Percentiles rank a stretch among this genome's conserved stretches.
Conservation (phyloP, 1,140 invertebrate genomes). For the Lamellibrachia luymesi region DNA sequence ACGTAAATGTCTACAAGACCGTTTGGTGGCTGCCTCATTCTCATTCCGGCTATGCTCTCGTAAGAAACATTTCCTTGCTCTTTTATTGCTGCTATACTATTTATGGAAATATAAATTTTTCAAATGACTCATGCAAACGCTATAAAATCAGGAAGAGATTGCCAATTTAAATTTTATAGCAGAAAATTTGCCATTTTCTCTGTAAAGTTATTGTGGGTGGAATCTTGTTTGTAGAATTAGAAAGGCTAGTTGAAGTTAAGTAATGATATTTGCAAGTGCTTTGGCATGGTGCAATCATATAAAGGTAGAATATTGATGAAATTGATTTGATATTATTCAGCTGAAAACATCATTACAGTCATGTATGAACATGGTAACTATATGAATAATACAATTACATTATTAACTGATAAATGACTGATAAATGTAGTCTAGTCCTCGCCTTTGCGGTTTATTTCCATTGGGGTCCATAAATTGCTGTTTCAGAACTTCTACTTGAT, state of each 20-base stretch:
- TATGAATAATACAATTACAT: background rate
- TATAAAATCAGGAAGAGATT: background rate
- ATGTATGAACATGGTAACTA: background rate
- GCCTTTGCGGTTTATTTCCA: background rate
- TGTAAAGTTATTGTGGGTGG: background rate
- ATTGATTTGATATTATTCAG: too few species aligned
- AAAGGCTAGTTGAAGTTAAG: background rate
- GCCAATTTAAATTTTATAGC: background rate
- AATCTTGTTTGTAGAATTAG: background rate
- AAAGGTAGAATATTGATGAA: background rate
- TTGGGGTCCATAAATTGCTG: background rate
- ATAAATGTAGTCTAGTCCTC: slow-evolving; percentile 2
- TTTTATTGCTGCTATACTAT: background rate
- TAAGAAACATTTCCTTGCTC: slow-evolving; percentile 57
- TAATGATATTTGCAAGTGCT: background rate
- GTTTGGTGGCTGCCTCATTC: slow-evolving; percentile 97
- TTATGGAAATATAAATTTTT: background rate
- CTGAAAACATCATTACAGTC: too few species aligned
- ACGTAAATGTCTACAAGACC: slow-evolving; percentile 90
- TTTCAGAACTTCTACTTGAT: slow-evolving; percentile 94
- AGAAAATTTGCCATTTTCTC: background rate
- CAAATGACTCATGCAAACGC: background rate
- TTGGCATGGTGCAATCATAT: background rate
- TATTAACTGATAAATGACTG: background rate
- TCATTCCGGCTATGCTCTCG: slow-evolving; percentile 82